Conservation (phyloP, 2,888 invertebrate species). For the Caenorhabditis virilis region DNA sequence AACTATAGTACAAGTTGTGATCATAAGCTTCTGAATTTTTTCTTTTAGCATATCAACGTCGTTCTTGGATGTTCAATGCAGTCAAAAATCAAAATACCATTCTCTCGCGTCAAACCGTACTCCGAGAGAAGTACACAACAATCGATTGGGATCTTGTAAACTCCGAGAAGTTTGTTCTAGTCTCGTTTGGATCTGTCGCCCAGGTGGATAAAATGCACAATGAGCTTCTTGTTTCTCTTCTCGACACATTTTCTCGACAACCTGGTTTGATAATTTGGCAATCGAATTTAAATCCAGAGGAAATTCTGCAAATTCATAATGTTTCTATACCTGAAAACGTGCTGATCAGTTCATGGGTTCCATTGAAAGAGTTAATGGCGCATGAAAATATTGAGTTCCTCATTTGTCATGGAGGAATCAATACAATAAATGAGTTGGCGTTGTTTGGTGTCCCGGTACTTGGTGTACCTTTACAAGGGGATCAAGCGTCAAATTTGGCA, state of each 20-base stretch:
- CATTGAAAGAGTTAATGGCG: slow-evolving; percentile 53
- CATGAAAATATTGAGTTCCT: slow-evolving; percentile 59
- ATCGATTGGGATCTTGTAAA: slow-evolving; percentile 48
- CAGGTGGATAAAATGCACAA: slow-evolving; percentile 58
- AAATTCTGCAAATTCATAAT: slow-evolving; percentile 30
- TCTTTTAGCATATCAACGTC: too few species aligned
- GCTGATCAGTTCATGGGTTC: slow-evolving; percentile 52
- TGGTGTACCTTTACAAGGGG: slow-evolving; percentile 62
- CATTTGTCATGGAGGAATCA: slow-evolving; percentile 63
- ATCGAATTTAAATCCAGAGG: slow-evolving; percentile 48
- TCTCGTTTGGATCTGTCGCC: slow-evolving; percentile 63
- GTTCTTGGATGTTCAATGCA: too few species aligned
- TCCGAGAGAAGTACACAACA: slow-evolving; percentile 33
- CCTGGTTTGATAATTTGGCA: slow-evolving; percentile 53
- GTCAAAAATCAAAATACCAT: too few species aligned
- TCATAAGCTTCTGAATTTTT: too few species aligned
- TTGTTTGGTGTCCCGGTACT: slow-evolving; percentile 6
- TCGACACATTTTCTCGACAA: slow-evolving; percentile 33
- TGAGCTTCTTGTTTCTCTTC: slow-evolving; percentile 43
- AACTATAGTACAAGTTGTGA: too few species aligned
- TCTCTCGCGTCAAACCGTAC: too few species aligned
- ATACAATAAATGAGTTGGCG: slow-evolving; percentile 60
- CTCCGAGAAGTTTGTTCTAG: slow-evolving; percentile 48
- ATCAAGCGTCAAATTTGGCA: slow-evolving; percentile 61
- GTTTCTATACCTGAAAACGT: slow-evolving; percentile 45